phyloP scores from a whole-genome alignment of 2,113 vertebrate species.

The Alces alces region DNA sequence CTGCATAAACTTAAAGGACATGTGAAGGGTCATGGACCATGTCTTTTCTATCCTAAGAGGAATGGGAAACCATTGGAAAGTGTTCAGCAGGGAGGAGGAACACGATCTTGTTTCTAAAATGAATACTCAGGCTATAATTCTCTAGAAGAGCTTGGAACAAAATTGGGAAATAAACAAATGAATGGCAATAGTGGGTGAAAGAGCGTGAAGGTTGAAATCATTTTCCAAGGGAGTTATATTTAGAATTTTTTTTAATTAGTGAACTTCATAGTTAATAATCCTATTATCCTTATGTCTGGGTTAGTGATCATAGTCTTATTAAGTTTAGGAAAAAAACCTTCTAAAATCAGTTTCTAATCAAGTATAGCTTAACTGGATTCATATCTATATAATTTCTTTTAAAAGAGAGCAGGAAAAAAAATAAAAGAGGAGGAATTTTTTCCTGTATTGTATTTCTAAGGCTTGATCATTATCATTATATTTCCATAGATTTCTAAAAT shows the following conservation, averaged over 20 bases:
- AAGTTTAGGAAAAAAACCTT: constrained; percentile 18
- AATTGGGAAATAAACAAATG: not conserved
- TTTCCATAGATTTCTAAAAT: not conserved
- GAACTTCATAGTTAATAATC: not conserved
- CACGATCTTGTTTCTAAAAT: not conserved
- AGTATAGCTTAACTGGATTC: not conserved
- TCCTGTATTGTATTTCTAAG: constrained; percentile 3
- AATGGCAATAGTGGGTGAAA: not conserved
- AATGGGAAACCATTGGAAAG: not conserved
- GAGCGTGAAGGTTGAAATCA: not conserved
- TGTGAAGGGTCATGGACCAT: not conserved
- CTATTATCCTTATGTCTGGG: constrained; percentile 4
- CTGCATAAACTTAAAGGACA: not conserved
- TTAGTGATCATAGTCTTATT: constrained; percentile 41
- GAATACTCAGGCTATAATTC: not conserved
- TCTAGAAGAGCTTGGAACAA: not conserved
- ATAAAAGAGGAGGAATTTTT: not conserved
- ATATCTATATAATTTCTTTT: constrained; percentile 1
- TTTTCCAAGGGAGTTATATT: not conserved
- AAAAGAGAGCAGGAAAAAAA: not conserved
- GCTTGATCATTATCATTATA: not conserved
- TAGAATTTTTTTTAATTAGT: not conserved
- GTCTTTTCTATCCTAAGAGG: not conserved
- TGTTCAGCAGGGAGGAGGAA: not conserved
- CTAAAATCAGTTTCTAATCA: constrained; percentile 33